Evolutionary conservation across 1,140 invertebrate genomes (phyloP).

Genomic region (Lethrus apterus): DNA sequence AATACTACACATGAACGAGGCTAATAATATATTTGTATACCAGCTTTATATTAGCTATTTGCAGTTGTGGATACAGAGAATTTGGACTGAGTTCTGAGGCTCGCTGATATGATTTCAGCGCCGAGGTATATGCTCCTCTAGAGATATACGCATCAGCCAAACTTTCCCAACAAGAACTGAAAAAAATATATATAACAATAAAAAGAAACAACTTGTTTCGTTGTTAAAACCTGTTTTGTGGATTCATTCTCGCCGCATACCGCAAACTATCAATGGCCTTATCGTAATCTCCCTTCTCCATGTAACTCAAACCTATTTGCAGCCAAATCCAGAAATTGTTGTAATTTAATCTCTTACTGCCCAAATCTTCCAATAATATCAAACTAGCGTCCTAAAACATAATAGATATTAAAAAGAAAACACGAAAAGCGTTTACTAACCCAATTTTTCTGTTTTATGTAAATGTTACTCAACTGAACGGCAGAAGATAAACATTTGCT

Average conservation of each 20-base stretch:
- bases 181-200: conserved; percentile 19
- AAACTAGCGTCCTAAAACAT: conserved; percentile 54
- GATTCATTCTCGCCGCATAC: conserved; percentile 65
- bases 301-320: conserved; percentile 68
- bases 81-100: conserved; percentile 59
- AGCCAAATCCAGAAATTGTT: conserved; percentile 73
- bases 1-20: too few species aligned
- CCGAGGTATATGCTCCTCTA: conserved; percentile 75
- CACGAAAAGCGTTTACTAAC: conserved; percentile 37
- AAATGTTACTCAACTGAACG: conserved; percentile 66
- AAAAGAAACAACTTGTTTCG: background rate
- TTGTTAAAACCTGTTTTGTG: conserved; percentile 52
- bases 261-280: conserved; percentile 70
- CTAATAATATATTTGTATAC: conserved; percentile 33
- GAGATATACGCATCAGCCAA: conserved; percentile 80
- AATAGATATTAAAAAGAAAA: background rate
- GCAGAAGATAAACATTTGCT: conserved; percentile 56
- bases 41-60: conserved; percentile 74
- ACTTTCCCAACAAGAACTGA: conserved; percentile 70
- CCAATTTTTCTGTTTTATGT: conserved; percentile 59
- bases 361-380: conserved; percentile 56
- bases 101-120: conserved; percentile 77
- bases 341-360: conserved; percentile 42
- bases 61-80: conserved; percentile 66
- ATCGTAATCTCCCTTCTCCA: conserved; percentile 60